Percentiles rank a stretch among this genome's conserved stretches.
Evolutionary conservation across 2,113 vertebrate species (phyloP).

Genomic region (Ia io): DNA sequence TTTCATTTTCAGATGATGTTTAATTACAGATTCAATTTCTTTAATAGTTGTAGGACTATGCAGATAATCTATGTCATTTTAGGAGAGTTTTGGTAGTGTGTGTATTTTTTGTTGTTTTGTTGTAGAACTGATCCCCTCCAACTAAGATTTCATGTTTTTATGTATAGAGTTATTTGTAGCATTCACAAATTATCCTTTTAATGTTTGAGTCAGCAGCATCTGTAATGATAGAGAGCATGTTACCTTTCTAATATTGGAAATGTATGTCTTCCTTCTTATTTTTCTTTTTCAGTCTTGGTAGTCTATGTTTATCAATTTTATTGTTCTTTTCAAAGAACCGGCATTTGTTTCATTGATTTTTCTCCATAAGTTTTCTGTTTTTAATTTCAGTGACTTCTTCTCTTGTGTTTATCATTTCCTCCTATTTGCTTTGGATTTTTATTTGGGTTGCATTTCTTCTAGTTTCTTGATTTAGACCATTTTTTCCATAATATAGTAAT

Average conservation of each 20-base stretch:
- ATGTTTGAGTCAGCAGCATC: neutral
- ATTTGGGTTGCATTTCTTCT: neutral
- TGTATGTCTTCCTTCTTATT: neutral
- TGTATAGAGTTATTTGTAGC: neutral
- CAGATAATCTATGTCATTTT: neutral
- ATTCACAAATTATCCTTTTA: neutral
- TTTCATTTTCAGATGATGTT: neutral
- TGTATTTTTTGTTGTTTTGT: neutral
- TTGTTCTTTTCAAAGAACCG: neutral
- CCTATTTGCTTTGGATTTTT: neutral
- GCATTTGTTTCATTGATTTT: neutral
- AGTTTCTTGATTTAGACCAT: neutral
- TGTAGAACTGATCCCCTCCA: neutral
- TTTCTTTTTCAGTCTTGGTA: neutral
- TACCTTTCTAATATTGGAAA: neutral
- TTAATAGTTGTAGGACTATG: neutral
- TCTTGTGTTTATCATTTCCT: neutral
- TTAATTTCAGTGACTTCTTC: neutral
- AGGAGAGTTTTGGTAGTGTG: neutral
- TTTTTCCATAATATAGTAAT: neutral
- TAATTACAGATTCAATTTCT: neutral
- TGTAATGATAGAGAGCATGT: neutral
- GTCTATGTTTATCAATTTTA: neutral
- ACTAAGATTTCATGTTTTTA: neutral
- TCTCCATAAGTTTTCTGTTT: neutral